Percentiles rank a stretch among this genome's conserved stretches.
Conservation (phyloP, 37 sponge, comb jelly and placozoan species). For the Chondrilla cf. caribensis region DNA sequence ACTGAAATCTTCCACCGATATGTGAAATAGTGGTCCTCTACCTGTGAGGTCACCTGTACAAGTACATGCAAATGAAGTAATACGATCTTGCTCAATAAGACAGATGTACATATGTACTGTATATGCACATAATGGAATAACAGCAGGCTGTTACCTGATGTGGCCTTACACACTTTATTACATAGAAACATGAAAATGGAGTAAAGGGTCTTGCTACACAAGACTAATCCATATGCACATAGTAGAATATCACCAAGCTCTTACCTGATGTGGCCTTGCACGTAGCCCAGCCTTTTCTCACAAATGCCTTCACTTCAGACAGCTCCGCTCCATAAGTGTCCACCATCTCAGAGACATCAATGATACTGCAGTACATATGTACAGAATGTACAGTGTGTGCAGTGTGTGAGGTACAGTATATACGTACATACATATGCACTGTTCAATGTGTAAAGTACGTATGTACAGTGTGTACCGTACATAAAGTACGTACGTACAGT, state of each 20-base stretch:
- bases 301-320: conserved; percentile 56
- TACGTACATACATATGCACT: no score
- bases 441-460: no score
- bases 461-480: no score
- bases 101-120: not conserved
- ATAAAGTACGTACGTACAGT: no score
- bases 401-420: no score
- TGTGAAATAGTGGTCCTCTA: conserved; percentile 20
- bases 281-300: conserved; percentile 45
- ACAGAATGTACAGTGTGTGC: no score
- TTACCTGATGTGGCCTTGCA: conserved; percentile 40
- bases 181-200: not conserved
- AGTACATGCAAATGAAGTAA: not conserved
- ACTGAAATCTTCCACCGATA: conserved; percentile 48
- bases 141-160: no score
- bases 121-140: not conserved
- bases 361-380: conserved; percentile 35
- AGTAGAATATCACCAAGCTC: no score
- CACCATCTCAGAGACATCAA: conserved; percentile 73
- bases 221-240: not conserved
- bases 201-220: no score
- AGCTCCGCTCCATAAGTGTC: conserved; percentile 53
- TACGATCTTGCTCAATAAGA: no score
- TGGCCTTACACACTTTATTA: conserved; percentile 34
- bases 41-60: conserved; percentile 30